Evolutionary conservation across 2,888 invertebrate species (phyloP), one percentile per base, ranked within the genome.

Genomic region (Campaea margaritaria): DNA sequence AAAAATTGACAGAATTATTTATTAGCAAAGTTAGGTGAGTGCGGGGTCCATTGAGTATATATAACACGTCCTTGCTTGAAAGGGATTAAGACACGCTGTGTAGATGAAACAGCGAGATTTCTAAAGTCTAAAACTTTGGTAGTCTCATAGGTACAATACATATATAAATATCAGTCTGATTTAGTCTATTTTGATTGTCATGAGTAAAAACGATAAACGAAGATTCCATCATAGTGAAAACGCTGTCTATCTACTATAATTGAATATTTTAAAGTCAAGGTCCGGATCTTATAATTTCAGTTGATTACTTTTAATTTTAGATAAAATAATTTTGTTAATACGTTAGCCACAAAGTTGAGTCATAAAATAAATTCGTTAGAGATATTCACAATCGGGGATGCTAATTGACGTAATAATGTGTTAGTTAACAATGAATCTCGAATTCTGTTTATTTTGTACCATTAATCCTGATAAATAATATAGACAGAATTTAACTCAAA

Each of bases 121-220:
- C 64, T 69, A 82, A 83, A 75, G 72, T 81, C 86, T 88, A 87
- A 84, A 81, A 81, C 90, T 90, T 90, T 90, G 90, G 90, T 84
- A 87, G 86, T 85, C 80, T 77, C 76, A 74, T 82, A 88, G 84
- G 86, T 88, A 88, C 85, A 79, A 86, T 88, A 88, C 85, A 79
- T 78, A 79, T 78, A 78, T 74, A 77, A 45, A 80, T 76, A 83
- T 89, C 89, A 90, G 89, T 82, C 79, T 77, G 74, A 70, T 71
- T 53, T 48, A 52, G 51, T 52, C 52, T 57, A 62, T 61, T 68
- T 68, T 65, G 63, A 59, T 71, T 75, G 71, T 73, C 75, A 73
- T 70, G 70, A 62, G 64, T 60, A 45, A 21, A 52, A 46, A 51
- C 56, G 42, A 61, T 62, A 52, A 54, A 52, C n/a, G 51, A 46